Percentiles rank a stretch among this genome's conserved stretches.
Evolutionary conservation across 2,888 invertebrate genomes (phyloP).

Genomic region (Amiota minor): DNA sequence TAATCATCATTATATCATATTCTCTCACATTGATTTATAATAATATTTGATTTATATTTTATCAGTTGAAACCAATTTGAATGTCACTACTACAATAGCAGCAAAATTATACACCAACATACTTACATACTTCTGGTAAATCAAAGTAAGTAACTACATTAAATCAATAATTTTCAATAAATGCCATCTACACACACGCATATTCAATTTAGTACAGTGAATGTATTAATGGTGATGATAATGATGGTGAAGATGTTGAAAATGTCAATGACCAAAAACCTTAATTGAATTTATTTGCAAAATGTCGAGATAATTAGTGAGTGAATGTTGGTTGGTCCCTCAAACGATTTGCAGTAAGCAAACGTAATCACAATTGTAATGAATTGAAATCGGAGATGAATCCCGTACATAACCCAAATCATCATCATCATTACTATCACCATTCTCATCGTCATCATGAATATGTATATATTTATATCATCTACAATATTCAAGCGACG

Average conservation of each 20-base stretch:
- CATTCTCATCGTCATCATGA: constrained; percentile 3
- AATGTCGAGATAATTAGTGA: constrained; percentile 34
- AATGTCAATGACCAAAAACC: constrained; percentile 42
- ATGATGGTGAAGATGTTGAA: not conserved
- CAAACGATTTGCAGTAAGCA: constrained; percentile 6
- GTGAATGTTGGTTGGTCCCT: not conserved
- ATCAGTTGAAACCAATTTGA: no score
- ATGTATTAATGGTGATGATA: not conserved
- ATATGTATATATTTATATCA: not conserved
- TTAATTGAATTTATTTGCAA: constrained; percentile 56
- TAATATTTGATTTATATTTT: constrained; percentile 21
- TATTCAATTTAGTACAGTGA: no score
- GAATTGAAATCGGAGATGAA: not conserved
- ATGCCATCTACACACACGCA: not conserved
- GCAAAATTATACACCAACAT: not conserved
- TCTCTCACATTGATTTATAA: no score
- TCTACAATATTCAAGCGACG: no score
- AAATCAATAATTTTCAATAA: constrained; percentile 25
- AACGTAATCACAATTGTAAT: not conserved
- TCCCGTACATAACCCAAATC: not conserved
- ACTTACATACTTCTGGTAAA: not conserved
- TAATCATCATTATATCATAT: no score
- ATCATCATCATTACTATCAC: not conserved
- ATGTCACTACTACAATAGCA: not conserved
- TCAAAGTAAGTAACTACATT: not conserved